Base-by-base conservation (phyloP, 2,888 invertebrate genomes). In the Hirtodrosophila duncani region DNA sequence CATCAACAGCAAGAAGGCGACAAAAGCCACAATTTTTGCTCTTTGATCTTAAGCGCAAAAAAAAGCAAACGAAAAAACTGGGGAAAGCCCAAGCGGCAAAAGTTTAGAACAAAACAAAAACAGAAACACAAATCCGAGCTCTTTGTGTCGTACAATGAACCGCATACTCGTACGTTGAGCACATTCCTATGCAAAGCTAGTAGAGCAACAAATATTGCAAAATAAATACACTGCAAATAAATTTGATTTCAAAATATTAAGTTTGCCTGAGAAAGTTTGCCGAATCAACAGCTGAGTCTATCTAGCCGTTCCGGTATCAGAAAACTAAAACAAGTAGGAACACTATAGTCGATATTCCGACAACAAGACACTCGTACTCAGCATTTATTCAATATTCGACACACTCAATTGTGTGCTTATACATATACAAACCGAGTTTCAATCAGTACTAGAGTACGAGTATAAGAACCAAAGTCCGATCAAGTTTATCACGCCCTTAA, bases 141-240 rank as follows among this genome's bases (percentile, higher is more conserved):
- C 45, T 33, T 44, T 24, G 20, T 11, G 20, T 42, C 37, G 75
- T 67, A 61, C 71, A 74, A 75, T 68, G 75, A 75, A 62, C 68
- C 44, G 43, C 34, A 26, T 31, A 18, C 20, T 13, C 9, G 11
- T 18, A 21, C 18, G 11, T 18, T 27, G 23, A 34, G 38, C 37
- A 43, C 33, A 45, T 27, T 39, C 56, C 9, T 52, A 44, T 42
- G 46, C 42, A 56, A 44, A 48, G 34, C 21, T 18, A 10, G 24
- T 45, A 21, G 13, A 43, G 30, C 26, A 41, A 27, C 21, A 21
- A 38, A 41, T 9, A 45, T 52, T 41, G 34, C 48, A 24, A 26
- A 18, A 41, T 17, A 6, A 46, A 36, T n/a, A 29, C 14, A 27
- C 21, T 6, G 24, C 11, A 38, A 26, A 53, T 38, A 42, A 13